Evolutionary conservation across 2,113 vertebrate genomes (phyloP), one percentile per base, ranked within the genome.

Genomic region (Andinoacara biseriatus): DNA sequence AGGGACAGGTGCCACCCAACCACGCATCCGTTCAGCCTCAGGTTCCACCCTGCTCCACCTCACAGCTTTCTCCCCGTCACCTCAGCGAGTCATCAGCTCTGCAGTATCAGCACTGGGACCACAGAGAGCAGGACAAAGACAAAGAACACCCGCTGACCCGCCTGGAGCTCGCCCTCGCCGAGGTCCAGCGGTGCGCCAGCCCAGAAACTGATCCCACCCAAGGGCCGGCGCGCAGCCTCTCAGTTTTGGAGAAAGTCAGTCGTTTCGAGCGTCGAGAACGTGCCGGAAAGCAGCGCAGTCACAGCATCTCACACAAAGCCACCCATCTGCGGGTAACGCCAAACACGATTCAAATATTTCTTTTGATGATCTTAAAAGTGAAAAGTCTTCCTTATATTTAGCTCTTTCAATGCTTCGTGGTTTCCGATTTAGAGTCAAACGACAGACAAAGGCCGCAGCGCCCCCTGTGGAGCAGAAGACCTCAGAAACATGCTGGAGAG

Each of bases 171-270:
- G 93, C 94, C 1, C 89, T 95, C 14, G 95, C 93, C 1, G 94
- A 95, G 0, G 94, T 95, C 14, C 95, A 95, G 84, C 94, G 88
- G 10, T 90, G 92, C 6, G 82, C 92, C 81, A 74, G 80, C 24
- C 91, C 94, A 0, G 92, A 95, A 17, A 90, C 10, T 1, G 77
- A 89, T 2, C 95, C 87, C 77, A 40, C 84, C 56, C 95, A 96
- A 0, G 85, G 74, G 65, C 60, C 76, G 20, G 11, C 90, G 87
- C 94, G 40, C 84, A 94, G 90, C 86, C 96, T 96, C 88, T 98
- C 97, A 0, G 98, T 99, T 81, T 93, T 98, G 85, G 98, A 99
- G 94, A 98, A 97, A 85, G 96, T 99, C 31, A 97, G 89, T 80
- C 96, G 95, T 81, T 97, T 99, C 20, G 98, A 99, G 92, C 96